Conservation (phyloP, 2,888 invertebrate species). For the Lasiommata megera region DNA sequence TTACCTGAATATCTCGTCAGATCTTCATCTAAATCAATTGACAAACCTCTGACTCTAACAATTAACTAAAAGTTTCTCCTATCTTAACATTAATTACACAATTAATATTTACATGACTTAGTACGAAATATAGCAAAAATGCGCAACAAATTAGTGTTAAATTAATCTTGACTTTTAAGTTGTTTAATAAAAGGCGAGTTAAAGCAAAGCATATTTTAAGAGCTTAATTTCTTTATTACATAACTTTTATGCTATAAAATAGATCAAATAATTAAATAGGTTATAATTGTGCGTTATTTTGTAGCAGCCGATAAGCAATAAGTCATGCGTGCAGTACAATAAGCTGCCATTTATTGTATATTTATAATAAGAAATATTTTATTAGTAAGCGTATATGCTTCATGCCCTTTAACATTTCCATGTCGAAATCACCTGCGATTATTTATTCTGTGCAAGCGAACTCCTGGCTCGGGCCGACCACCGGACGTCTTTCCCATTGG, state of each 20-base stretch:
- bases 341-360: slow-evolving; percentile 2
- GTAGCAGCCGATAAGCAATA: slow-evolving; percentile 20
- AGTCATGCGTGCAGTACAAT: slow-evolving; percentile 20
- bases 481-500: slow-evolving; percentile 78
- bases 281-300: neutral
- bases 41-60: no score
- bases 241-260: neutral
- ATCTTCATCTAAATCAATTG: no score
- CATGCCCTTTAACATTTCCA: slow-evolving; percentile 22
- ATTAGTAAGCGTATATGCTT: neutral
- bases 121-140: no score
- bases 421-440: slow-evolving; percentile 56
- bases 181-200: neutral
- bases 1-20: no score
- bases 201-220: neutral
- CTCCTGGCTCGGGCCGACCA: slow-evolving; percentile 65
- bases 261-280: neutral
- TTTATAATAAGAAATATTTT: neutral
- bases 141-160: no score
- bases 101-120: no score
- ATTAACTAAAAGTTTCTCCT: no score
- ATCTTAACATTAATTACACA: no score
- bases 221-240: neutral
- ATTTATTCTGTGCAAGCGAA: slow-evolving; percentile 64
- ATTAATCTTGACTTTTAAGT: neutral